Evolutionary conservation across 2,113 vertebrate species (phyloP).

Genomic region (Pimephales promelas): DNA sequence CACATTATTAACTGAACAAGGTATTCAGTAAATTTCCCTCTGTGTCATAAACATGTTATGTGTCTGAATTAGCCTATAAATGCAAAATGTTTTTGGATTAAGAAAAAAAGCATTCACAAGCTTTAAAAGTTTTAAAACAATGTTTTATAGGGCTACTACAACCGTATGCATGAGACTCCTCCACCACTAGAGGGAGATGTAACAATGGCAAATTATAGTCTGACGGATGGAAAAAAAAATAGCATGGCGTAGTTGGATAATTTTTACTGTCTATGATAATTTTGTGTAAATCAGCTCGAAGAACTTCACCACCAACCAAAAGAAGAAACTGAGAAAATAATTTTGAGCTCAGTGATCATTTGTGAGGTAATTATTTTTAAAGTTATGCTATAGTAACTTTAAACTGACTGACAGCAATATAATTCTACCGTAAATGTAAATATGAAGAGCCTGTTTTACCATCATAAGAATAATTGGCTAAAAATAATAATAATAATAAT

Average conservation of each 20-base stretch:
- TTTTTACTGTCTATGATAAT: too few species aligned
- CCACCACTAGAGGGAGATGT: slow-evolving; percentile 60
- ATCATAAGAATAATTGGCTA: not conserved
- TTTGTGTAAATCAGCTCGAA: slow-evolving; percentile 44
- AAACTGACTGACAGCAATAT: not conserved
- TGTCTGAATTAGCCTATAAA: not conserved
- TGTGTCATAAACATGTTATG: not conserved
- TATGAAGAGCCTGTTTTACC: not conserved
- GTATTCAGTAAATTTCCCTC: not conserved
- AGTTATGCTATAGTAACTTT: not conserved
- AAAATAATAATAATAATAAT: not conserved
- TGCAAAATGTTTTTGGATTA: not conserved
- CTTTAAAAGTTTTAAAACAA: not conserved
- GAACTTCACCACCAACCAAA: slow-evolving; percentile 58
- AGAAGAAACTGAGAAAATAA: slow-evolving; percentile 29
- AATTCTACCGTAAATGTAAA: not conserved
- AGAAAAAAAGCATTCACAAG: not conserved
- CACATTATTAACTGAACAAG: not conserved
- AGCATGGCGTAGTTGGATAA: not conserved
- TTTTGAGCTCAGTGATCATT: not conserved
- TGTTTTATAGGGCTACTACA: not conserved
- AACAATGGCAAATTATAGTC: slow-evolving; percentile 27
- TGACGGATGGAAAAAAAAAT: too few species aligned
- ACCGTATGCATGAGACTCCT: not conserved
- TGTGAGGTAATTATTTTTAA: not conserved